Evolutionary conservation across 2,113 vertebrate genomes (phyloP), one percentile per base, ranked within the genome.

Genomic region (Gymnocephalus cernua): DNA sequence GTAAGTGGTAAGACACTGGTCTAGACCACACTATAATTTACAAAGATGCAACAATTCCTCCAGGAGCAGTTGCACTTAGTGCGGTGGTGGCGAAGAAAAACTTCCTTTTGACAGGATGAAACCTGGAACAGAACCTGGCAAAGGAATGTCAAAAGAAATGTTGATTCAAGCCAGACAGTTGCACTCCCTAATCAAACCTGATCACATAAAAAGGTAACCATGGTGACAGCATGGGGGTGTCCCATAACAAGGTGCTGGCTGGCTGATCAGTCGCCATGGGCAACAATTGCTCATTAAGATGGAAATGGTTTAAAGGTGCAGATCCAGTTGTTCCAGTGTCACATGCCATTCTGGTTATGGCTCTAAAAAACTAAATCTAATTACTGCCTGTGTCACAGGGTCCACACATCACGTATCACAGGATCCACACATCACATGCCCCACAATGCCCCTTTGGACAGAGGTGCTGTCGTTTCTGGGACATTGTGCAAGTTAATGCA

Each of bases 381-480:
- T 66, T 48, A 29, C 21, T 2, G 50, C 13, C 19, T 3, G 71
- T 73, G 77, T 88, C 88, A 82, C 83, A 83, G 64, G 87, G 86
- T 71, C 57, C 25, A 41, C 38, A 38, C 35, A 38, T 38, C 35
- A 35, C 6, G 63, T 72, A 71, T 86, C 87, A 82, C 83, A 83
- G 67, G 87, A 88, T 74, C 62, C 41, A 68, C 56, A 35, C 14
- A 6, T 90, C 85, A 80, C 91, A 66, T 84, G 88, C 61, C 61
- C 66, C 44, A 59, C 70, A 70, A 19, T 50, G 51, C 21, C 4
- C 3, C 23, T 32, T 29, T 47, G 9, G 63, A 80, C 78, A 77
- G 61, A 83, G 1, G 38, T 67, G 79, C 62, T 62, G 27, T 63
- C 77, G 83, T 77, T 50, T 48, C 53, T 70, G 45, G 14, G 27